phyloP scores from a whole-genome alignment of 1,140 invertebrate genomes.

The Arctopsyche grandis region DNA sequence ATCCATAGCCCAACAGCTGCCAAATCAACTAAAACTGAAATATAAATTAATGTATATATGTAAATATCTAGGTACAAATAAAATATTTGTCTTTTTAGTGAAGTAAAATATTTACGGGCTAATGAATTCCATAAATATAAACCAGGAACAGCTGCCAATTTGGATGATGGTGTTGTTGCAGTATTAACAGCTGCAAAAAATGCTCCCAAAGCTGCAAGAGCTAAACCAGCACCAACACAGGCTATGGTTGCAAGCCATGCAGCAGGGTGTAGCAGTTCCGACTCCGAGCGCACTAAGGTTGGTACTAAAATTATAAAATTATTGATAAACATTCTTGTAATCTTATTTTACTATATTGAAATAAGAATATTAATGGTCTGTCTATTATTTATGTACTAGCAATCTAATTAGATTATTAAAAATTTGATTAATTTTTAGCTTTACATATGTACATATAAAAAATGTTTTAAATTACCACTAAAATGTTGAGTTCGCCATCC shows the following conservation, averaged over 20 bases:
- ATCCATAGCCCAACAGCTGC: conserved; percentile 74
- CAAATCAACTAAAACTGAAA: conserved; percentile 74
- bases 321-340: neutral
- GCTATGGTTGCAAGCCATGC: conserved; percentile 76
- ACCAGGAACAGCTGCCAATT: conserved; percentile 79
- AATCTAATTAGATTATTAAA: neutral
- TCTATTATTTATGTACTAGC: too few relatives aligned
- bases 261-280: conserved; percentile 46
- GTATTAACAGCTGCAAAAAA: conserved; percentile 84
- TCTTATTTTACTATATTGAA: neutral
- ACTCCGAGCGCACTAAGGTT: conserved; percentile 46
- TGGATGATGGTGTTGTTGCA: conserved; percentile 77
- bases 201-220: conserved; percentile 75
- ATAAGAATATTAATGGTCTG: too few relatives aligned
- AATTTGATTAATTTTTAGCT: neutral
- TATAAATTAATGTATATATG: conserved; percentile 51
- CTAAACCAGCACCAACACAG: conserved; percentile 71
- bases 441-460: too few relatives aligned
- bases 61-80: neutral
- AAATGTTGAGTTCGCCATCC: conserved; percentile 81
- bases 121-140: conserved; percentile 82
- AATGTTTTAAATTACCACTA: conserved; percentile 68
- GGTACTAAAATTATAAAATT: conserved; percentile 44
- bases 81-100: neutral
- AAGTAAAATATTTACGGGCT: conserved; percentile 70